These are phyloP conservation scores for Lacanobia wlatinum DNA, from an alignment of 2,888 invertebrate species.

Conservation along the genomic window DNA sequence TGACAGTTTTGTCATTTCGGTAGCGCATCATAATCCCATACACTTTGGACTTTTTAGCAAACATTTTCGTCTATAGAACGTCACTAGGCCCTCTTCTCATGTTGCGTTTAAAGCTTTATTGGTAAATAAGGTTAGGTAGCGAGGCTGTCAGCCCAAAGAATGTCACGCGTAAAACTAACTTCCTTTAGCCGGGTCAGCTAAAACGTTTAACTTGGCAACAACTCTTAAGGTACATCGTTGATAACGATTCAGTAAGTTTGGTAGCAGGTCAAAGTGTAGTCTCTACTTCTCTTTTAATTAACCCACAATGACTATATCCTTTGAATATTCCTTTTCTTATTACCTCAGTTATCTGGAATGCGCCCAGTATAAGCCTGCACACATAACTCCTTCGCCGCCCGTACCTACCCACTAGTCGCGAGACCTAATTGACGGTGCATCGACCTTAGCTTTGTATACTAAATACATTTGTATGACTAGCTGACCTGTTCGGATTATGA, in stretches of 20 bases:
- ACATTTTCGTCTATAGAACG: too few relatives aligned
- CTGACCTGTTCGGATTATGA: slow-evolving; percentile 47
- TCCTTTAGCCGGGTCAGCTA: not conserved
- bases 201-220: not conserved
- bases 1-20: too few relatives aligned
- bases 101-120: too few relatives aligned
- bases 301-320: too few relatives aligned
- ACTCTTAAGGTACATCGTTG: not conserved
- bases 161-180: too few relatives aligned
- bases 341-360: not conserved
- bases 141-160: too few relatives aligned
- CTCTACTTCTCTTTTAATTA: not conserved
- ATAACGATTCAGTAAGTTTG: too few relatives aligned
- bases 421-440: slow-evolving; percentile 58
- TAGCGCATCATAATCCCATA: too few relatives aligned
- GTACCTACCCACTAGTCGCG: slow-evolving; percentile 33
- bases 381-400: not conserved
- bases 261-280: not conserved
- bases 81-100: not conserved
- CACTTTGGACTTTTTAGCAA: too few relatives aligned
- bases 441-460: slow-evolving; percentile 53
- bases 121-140: too few relatives aligned
- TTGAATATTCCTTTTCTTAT: not conserved
- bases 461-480: slow-evolving; percentile 20
- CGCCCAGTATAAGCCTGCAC: slow-evolving; percentile 1